phyloP scores from a whole-genome alignment of 1,140 invertebrate genomes.

The Gonatopus flavifemur region DNA sequence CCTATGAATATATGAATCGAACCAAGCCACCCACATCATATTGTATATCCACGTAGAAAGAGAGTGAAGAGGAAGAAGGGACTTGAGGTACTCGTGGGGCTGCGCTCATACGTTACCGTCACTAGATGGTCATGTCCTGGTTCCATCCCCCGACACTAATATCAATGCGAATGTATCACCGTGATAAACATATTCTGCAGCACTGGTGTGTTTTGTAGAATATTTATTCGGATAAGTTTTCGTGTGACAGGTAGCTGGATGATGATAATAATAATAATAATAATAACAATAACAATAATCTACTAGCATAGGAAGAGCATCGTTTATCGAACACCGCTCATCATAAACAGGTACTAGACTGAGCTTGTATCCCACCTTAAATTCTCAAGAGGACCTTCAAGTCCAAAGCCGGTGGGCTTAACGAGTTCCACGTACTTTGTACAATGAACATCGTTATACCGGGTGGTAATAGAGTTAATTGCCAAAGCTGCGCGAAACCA shows the following conservation, averaged over 20 bases:
- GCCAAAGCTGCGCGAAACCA: constrained; percentile 33
- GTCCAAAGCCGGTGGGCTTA: constrained; percentile 49
- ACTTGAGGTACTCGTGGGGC: constrained; percentile 17
- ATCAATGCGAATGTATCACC: constrained; percentile 25
- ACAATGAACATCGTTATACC: constrained; percentile 47
- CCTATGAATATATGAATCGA: constrained; percentile 56
- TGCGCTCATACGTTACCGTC: constrained; percentile 35
- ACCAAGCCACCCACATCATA: no score
- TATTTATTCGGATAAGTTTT: background rate
- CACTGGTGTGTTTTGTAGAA: background rate
- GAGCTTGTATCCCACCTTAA: constrained; percentile 25
- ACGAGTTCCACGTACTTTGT: constrained; percentile 44
- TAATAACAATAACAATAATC: background rate
- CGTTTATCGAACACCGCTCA: background rate
- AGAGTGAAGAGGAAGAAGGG: no score
- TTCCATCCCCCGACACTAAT: constrained; percentile 29
- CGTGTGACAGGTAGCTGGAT: background rate
- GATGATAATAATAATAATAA: background rate
- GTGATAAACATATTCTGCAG: no score
- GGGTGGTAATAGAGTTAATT: constrained; percentile 59
- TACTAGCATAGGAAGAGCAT: no score
- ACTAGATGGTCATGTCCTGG: constrained; percentile 28
- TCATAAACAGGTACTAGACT: constrained; percentile 11
- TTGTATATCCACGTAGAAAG: no score
- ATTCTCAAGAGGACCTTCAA: constrained; percentile 29